Conservation (phyloP, 2,113 vertebrate genomes). For the Microtus richardsoni region DNA sequence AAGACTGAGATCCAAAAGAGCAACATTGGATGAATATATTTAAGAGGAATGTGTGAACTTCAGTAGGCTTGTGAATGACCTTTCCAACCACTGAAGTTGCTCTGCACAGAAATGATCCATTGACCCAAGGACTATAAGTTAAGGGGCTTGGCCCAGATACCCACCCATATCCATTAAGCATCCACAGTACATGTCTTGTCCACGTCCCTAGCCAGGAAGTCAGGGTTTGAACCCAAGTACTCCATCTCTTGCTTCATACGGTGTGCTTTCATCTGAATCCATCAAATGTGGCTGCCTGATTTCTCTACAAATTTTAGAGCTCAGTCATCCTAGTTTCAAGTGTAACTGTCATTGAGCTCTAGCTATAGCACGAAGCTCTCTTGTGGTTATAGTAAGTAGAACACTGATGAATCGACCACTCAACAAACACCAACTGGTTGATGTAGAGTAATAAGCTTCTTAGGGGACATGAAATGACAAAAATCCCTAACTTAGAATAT, state of each 20-base stretch:
- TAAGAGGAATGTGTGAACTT: background rate
- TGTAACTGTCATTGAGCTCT: background rate
- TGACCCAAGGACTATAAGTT: background rate
- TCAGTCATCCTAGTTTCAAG: background rate
- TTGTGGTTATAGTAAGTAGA: background rate
- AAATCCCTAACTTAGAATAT: background rate
- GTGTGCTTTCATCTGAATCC: background rate
- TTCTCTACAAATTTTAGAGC: conserved; percentile 5
- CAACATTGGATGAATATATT: background rate
- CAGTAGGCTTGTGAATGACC: background rate
- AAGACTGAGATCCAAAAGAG: background rate
- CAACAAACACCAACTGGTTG: background rate
- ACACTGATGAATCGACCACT: background rate
- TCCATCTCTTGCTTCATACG: background rate
- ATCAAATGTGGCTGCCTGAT: background rate
- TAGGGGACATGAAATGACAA: background rate
- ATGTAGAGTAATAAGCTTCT: background rate
- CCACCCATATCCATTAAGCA: background rate
- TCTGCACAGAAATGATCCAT: background rate
- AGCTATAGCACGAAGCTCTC: background rate
- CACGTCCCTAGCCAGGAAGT: background rate
- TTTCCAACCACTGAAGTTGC: background rate
- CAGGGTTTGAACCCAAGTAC: background rate
- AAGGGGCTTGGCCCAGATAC: background rate
- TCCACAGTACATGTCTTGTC: background rate